These are phyloP conservation scores for Lysandra coridon DNA, from an alignment of 2,888 invertebrate species.

Conservation along the genomic window DNA sequence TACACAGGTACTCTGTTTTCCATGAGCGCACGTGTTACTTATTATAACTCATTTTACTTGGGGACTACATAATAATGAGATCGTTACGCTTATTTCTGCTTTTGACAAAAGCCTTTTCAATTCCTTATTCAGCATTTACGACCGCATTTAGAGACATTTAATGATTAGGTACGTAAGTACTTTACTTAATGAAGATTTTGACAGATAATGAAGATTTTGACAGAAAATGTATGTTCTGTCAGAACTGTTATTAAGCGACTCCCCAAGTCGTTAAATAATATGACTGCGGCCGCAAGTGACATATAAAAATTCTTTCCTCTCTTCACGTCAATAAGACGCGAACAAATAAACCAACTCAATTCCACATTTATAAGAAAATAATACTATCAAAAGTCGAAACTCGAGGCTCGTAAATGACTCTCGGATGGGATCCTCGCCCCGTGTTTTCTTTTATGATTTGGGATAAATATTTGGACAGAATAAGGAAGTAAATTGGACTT, in stretches of 20 bases:
- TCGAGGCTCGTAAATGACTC: conserved; percentile 6
- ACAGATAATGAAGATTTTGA: no score
- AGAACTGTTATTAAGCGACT: no score
- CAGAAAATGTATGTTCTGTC: no score
- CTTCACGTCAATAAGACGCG: not conserved
- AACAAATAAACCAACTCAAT: conserved; percentile 9
- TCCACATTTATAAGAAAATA: conserved; percentile 20
- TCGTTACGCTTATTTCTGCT: not conserved
- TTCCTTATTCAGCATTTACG: not conserved
- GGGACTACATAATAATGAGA: not conserved
- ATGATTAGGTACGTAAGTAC: no score
- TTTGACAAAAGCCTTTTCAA: not conserved
- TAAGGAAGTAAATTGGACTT: conserved; percentile 19
- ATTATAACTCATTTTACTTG: not conserved
- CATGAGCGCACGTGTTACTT: not conserved
- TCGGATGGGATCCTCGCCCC: not conserved
- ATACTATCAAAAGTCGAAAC: conserved; percentile 19
- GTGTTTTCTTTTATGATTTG: conserved; percentile 22
- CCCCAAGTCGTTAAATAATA: not conserved
- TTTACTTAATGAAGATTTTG: no score
- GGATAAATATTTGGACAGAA: conserved; percentile 24
- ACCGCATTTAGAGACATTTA: no score
- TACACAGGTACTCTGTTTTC: not conserved
- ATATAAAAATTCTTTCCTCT: not conserved
- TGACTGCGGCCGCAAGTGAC: not conserved